phyloP scores from a whole-genome alignment of 1,140 invertebrate genomes.

The Lysiphlebus fabarum region DNA sequence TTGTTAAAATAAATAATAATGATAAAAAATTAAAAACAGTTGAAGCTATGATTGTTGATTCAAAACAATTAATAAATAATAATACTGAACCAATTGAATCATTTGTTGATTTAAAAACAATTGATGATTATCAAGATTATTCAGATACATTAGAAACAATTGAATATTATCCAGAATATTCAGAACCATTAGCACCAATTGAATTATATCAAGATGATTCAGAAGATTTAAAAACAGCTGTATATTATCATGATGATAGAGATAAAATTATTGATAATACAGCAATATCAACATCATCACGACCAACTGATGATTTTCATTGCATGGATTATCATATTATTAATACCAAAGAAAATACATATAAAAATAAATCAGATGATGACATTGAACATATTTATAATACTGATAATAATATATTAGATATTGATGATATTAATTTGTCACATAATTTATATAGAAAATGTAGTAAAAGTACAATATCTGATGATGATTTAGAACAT shows the following conservation, averaged over 20 bases:
- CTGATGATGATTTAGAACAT: constrained; percentile 50
- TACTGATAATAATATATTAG: not conserved
- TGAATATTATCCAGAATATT: not conserved
- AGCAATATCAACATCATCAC: not conserved
- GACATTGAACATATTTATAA: constrained; percentile 38
- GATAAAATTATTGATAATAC: not conserved
- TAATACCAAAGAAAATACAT: constrained; percentile 23
- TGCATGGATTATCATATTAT: constrained; percentile 41
- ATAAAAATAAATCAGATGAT: constrained; percentile 42
- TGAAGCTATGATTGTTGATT: constrained; percentile 23
- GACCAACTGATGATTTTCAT: constrained; percentile 35
- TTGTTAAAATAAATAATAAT: not conserved
- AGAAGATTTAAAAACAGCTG: constrained; percentile 18
- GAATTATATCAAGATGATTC: not conserved
- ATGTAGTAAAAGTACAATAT: constrained; percentile 44
- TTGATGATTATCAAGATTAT: constrained; percentile 1
- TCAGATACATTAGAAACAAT: constrained; percentile 13
- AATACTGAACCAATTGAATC: constrained; percentile 14
- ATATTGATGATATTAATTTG: constrained; percentile 33
- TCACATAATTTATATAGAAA: constrained; percentile 33
- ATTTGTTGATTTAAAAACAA: constrained; percentile 24
- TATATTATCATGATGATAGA: too few relatives aligned
- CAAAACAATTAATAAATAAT: not conserved
- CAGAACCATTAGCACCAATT: constrained; percentile 14
- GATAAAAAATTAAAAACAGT: not conserved